Percentiles rank a stretch among this genome's conserved stretches.
Evolutionary conservation across 2,888 invertebrate genomes (phyloP).

Genomic region (Entomobrya proxima): DNA sequence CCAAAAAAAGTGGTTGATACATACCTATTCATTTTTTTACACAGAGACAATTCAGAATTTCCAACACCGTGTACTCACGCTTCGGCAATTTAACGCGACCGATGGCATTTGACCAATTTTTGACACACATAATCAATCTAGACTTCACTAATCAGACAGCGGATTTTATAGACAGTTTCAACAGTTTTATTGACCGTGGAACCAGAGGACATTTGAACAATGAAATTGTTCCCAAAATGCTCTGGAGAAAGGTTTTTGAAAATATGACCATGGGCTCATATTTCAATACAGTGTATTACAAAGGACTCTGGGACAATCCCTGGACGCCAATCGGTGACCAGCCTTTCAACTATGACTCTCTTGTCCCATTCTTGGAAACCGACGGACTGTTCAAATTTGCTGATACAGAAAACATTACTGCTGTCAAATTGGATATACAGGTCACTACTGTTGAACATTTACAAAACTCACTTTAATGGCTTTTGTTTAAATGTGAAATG

Average conservation of each 20-base stretch:
- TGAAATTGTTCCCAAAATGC: constrained; percentile 51
- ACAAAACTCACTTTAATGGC: no score
- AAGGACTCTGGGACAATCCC: constrained; percentile 52
- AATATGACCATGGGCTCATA: constrained; percentile 62
- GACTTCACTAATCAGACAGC: constrained; percentile 58
- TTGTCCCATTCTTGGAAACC: constrained; percentile 58
- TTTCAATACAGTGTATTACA: constrained; percentile 57
- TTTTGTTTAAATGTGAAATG: neutral
- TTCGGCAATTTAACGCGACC: constrained; percentile 50
- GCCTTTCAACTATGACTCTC: constrained; percentile 61
- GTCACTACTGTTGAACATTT: constrained; percentile 4
- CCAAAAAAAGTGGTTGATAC: neutral
- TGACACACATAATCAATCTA: constrained; percentile 47
- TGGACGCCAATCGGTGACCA: constrained; percentile 62
- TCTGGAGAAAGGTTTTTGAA: constrained; percentile 60
- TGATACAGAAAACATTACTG: constrained; percentile 57
- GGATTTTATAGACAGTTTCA: constrained; percentile 55
- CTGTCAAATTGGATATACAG: constrained; percentile 61
- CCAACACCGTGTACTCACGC: constrained; percentile 57
- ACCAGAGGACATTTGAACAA: constrained; percentile 55
- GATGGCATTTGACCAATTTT: constrained; percentile 59
- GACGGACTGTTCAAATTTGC: constrained; percentile 50
- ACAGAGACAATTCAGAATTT: constrained; percentile 59
- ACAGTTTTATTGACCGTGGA: constrained; percentile 55
- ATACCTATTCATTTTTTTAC: constrained; percentile 76